phyloP scores from a whole-genome alignment of 2,797 vertebrate genomes.

The Sitta carolinensis region DNA sequence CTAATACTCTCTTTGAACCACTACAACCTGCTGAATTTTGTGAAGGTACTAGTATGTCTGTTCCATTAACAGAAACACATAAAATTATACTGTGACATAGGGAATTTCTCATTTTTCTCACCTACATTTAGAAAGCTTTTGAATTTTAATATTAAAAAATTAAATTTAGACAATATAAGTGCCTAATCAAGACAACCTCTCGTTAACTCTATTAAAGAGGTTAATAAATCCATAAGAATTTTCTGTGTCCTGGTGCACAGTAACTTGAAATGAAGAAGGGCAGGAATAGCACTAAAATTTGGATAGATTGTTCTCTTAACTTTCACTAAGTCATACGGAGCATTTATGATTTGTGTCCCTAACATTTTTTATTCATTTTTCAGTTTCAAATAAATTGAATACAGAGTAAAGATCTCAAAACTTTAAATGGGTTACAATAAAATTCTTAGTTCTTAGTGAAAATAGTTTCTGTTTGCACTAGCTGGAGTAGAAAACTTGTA shows the following conservation, averaged over 20 bases:
- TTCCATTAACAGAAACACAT: not conserved
- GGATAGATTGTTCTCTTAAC: not conserved
- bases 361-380: not conserved
- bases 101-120: not conserved
- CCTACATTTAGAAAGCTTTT: not conserved
- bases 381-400: not conserved
- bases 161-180: not conserved
- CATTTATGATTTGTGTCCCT: not conserved
- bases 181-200: not conserved
- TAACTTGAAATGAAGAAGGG: not conserved
- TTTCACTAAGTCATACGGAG: not conserved
- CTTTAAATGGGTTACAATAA: not conserved
- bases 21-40: not conserved
- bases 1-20: not conserved
- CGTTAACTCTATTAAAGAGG: not conserved
- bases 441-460: not conserved
- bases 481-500: not conserved
- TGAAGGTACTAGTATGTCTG: not conserved
- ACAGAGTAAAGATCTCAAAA: not conserved
- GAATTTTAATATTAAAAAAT: not conserved
- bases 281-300: not conserved
- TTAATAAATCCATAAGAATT: not conserved
- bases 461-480: not conserved
- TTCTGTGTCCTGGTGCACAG: not conserved
- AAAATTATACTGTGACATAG: not conserved